These are phyloP conservation scores for Bradypus variegatus DNA, from an alignment of 2,797 vertebrate genomes.

Conservation along the genomic window DNA sequence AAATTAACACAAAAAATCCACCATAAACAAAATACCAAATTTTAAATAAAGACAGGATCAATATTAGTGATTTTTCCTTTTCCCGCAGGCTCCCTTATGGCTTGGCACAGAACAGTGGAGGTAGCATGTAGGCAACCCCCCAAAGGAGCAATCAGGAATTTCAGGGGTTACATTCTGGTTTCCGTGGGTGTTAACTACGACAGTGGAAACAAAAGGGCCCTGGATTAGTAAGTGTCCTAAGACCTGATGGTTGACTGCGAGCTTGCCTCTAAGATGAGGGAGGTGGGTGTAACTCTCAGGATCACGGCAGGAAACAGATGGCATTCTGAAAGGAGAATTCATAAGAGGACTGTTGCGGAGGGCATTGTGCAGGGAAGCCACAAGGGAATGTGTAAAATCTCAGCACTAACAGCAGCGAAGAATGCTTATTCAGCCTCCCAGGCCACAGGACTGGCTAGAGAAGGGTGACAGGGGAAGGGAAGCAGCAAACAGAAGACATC, in stretches of 20 bases:
- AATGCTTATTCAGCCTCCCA: background rate
- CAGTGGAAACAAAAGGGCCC: background rate
- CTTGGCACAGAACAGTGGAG: background rate
- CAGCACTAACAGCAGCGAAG: background rate
- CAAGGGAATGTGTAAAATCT: background rate
- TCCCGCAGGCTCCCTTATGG: background rate
- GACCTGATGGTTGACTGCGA: background rate
- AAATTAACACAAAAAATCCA: background rate
- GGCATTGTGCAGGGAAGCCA: background rate
- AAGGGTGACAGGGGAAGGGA: background rate
- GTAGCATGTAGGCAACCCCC: background rate
- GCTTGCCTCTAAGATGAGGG: background rate
- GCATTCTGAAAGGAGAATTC: background rate
- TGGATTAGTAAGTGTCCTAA: background rate
- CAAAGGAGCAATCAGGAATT: background rate
- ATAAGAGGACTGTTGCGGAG: background rate
- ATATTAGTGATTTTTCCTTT: background rate
- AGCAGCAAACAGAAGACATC: background rate
- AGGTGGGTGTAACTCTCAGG: background rate
- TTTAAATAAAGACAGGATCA: background rate
- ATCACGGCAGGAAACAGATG: background rate
- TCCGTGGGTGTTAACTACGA: background rate
- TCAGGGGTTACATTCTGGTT: background rate
- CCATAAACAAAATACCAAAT: background rate
- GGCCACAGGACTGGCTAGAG: background rate